Evolutionary conservation across 2,113 vertebrate genomes (phyloP), one percentile per base, ranked within the genome.

Genomic region (Fukomys damarensis): DNA sequence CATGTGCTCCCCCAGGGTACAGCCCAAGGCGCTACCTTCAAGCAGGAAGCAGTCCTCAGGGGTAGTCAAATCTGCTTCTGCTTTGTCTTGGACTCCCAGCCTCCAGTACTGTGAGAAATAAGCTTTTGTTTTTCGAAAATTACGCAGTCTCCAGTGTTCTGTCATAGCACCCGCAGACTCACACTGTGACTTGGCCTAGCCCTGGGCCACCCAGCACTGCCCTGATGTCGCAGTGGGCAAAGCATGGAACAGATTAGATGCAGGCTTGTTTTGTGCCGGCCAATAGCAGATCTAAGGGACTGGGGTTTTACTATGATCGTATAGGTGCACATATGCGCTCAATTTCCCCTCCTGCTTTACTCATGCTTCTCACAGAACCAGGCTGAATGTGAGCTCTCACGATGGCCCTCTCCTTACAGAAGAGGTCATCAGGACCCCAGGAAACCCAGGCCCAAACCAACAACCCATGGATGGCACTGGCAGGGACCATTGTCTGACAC

Each of bases 251-350:
- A 76, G 41, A 76, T 28, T 72, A 86, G 32, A 49, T 0, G 0
- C 16, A 22, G 11, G 6, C 56, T 3, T 19, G 24, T 17, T 38
- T 72, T 8, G 0, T 26, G 26, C 68, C 59, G 3, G 49, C 6
- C 30, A 17, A 11, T 35, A 41, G 8, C 41, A 13, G 49, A 30
- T 58, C 20, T 56, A 38, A 90, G 63, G 19, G 30, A 7, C 22
- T 43, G 8, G 2, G 1, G 22, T 11, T 32, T 77, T 70, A 41
- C 49, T 58, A 24, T 17, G 10, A n/a, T 32, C 38, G 43, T 32
- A 24, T n/a, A 9, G 8, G 6, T 14, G 4, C 65, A 19, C 38
- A 24, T 8, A 72, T 0, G 1, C 20, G 5, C 8, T 2, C 28
- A 38, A 6, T 52, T 14, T 52, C 82, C 54, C 12, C 19, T 43